Percentiles rank a stretch among this genome's conserved stretches.
These are phyloP conservation scores for Neopipo cinnamomea DNA, from an alignment of 2,113 vertebrate species.

Conservation along the genomic window DNA sequence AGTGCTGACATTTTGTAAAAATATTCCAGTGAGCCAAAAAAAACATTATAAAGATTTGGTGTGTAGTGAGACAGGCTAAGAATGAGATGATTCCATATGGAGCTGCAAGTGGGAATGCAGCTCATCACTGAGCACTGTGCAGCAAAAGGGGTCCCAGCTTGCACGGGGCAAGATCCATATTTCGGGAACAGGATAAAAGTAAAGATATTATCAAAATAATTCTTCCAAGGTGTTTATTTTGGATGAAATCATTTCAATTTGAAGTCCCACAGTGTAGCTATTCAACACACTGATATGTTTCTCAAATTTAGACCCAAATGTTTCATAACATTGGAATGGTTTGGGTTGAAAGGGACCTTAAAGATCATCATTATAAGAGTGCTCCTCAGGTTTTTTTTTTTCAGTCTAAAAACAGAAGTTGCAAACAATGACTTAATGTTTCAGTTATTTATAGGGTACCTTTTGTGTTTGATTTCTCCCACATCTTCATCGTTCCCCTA, in stretches of 20 bases:
- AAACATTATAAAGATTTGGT: not conserved
- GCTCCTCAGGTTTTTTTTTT: not conserved
- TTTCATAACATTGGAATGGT: not conserved
- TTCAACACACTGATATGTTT: not conserved
- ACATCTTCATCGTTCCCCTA: not conserved
- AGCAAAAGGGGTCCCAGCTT: not conserved
- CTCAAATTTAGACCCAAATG: not conserved
- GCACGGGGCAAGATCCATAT: not conserved
- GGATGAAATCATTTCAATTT: not conserved
- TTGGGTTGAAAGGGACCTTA: not conserved
- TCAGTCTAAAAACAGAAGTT: not conserved
- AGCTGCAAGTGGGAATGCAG: not conserved
- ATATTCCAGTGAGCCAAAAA: not conserved
- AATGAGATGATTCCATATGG: not conserved
- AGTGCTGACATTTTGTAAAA: not conserved
- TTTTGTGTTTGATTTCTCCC: not conserved
- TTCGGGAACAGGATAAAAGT: conserved; percentile 15
- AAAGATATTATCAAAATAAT: conserved; percentile 2
- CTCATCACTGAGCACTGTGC: not conserved
- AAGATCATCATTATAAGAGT: not conserved
- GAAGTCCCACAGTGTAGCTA: not conserved
- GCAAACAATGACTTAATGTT: not conserved
- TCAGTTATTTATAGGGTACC: not conserved
- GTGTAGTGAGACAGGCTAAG: not conserved
- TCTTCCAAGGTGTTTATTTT: not conserved